phyloP scores from a whole-genome alignment of 2,888 invertebrate species.

The Sphecodes monilicornis region DNA sequence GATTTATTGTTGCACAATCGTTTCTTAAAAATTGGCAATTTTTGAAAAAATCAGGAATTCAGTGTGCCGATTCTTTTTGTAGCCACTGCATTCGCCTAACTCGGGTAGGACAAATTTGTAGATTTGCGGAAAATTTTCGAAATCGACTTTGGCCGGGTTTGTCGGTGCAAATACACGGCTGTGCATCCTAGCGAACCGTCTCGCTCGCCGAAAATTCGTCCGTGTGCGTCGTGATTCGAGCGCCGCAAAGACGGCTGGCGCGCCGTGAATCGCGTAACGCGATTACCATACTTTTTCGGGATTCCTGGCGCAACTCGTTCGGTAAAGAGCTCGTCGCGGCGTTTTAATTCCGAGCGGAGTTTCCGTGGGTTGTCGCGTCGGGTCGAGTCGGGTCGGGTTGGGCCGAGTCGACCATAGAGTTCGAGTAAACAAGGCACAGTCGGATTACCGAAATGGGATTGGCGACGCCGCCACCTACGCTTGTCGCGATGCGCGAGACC shows the following conservation, averaged over 20 bases:
- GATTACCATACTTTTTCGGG: constrained; percentile 45
- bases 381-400: not conserved
- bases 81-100: not conserved
- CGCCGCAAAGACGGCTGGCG: not conserved
- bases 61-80: not conserved
- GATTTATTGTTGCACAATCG: too few relatives aligned
- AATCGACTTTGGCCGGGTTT: not conserved
- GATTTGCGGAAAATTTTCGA: not conserved
- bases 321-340: constrained; percentile 30
- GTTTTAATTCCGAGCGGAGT: constrained; percentile 50
- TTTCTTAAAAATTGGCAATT: too few relatives aligned
- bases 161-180: not conserved
- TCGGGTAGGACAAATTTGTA: not conserved
- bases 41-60: not conserved
- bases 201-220: not conserved
- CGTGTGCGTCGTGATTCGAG: not conserved
- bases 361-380: constrained; percentile 28
- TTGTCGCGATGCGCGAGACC: constrained; percentile 45
- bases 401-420: constrained; percentile 32
- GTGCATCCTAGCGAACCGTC: not conserved
- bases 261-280: constrained; percentile 41
- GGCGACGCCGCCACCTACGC: constrained; percentile 63
- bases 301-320: constrained; percentile 35
- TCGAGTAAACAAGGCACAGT: constrained; percentile 62
- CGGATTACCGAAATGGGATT: constrained; percentile 78